Evolutionary conservation across 2,113 vertebrate genomes (phyloP), one percentile per base, ranked within the genome.

Genomic region (Dasyurus viverrinus): DNA sequence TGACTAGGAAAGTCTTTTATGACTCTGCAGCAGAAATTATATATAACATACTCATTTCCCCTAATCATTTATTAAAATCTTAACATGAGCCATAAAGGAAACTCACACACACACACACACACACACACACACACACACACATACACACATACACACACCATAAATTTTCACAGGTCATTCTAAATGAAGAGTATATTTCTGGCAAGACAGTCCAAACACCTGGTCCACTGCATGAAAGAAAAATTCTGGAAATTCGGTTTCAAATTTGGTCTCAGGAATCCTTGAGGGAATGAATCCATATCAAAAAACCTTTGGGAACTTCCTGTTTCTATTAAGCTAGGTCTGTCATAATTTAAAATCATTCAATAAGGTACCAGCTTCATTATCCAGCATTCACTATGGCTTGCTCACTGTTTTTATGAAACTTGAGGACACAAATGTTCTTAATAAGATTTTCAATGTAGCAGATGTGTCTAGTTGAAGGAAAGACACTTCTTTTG

Each of bases 401-500:
- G 93, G 92, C 89, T 60, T 91, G 68, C 76, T 36, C 36, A 30
- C 48, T 92, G n/a, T 94, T 76, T 91, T 94, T 54, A 90, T 91
- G 47, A 94, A 95, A 0, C 25, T 27, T 93, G 48, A 30, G 53
- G 52, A 92, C 92, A 89, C 92, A 95, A 98, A 91, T 92, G 95
- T 95, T 96, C 84, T 95, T 93, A 95, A 94, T 94, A 91, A 95
- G 60, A 25, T 92, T 94, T 95, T 93, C 93, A 93, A 53, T 55
- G 60, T 30, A 89, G 30, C 93, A 92, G 54, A 90, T 96, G 94
- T 94, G 42, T 48, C 90, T 91, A 22, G 24, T 97, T 97, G 94
- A 36, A 92, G 89, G 52, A 89, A 89, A 97, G 68, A 22, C 23
- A 46, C 10, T 76, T 6, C 23, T 36, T 53, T 97, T 94, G 16